Evolutionary conservation across 2,888 invertebrate genomes (phyloP), one percentile per base, ranked within the genome.

Genomic region (Parnassius orleans): DNA sequence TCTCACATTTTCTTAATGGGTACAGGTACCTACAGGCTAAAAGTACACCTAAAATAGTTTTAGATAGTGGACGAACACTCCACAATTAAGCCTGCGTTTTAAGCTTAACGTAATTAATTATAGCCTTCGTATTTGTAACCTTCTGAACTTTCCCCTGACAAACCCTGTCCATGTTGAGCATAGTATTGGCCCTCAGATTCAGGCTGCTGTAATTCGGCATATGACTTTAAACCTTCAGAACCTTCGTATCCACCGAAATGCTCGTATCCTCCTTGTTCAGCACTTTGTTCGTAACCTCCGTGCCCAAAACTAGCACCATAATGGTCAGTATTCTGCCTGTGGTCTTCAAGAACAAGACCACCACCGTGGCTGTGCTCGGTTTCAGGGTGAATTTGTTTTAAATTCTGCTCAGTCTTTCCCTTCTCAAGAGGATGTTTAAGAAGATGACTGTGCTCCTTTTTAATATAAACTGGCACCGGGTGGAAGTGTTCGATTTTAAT

Each of bases 401-500:
- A 76, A 73, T 92, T 92, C 68, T 93, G 92, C 72, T 94, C 93
- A 71, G 92, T 92, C 69, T 93, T 92, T 57, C 94, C 94, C 70
- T 93, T 92, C 74, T 94, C 93, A 60, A 95, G 82, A 3, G 94
- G 94, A 72, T 95, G 93, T 72, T 94, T 92, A 3, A 94, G 76
- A 64, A 94, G 83, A 77, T 95, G 93, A 71, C 92, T 92, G 81
- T 94, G 93, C 73, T 94, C 94, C 72, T 94, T 94, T 85, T 94
- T 94, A 9, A 94, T 90, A 81, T 94, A 94, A 0, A 94, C 94
- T 1, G 95, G 95, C 1, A 95, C 94, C 0, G 95, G 93, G 73
- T 95, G 95, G 86, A 93, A 95, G 76, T 95, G 95, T 77, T 94
- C 94, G 69, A 95, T 93, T 72, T 94, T 94, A 69, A 95, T 93